Evolutionary conservation across 2,888 invertebrate genomes (phyloP), one percentile per base, ranked within the genome.

Genomic region (Timandra comae): DNA sequence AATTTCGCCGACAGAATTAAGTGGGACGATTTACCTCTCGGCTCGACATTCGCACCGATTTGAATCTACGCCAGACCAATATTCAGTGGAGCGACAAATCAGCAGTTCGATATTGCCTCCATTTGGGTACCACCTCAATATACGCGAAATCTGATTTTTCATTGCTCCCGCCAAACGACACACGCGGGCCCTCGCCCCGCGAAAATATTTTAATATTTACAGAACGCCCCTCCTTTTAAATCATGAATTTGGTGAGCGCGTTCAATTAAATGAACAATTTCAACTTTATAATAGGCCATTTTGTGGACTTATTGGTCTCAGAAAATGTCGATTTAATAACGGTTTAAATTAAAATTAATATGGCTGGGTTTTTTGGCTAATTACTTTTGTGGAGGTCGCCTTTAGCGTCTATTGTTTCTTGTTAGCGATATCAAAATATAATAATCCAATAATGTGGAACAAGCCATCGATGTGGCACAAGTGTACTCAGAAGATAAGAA

Each of bases 101-200:
- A 79, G 79, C 76, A 82, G 76, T 79, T 70, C 80, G 73, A 80
- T 81, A 82, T 82, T 82, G 78, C 80, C 82, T 81, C 79, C 75
- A 81, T 81, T 81, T 80, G 75, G 72, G 67, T 63, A 73, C 63
- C 69, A 70, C 71, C 67, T 76, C 75, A 72, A 76, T 75, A 77
- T 73, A 76, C 72, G 70, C 64, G 68, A 76, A 79, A 78, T 76
- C 61, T 44, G 69, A 77, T 79, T 80, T 78, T 78, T 76, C 68
- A 72, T 72, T 65, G 68, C 67, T 49, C 26, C 40, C 41, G 31
- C 42, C 47, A 40, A 56, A 51, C 46, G 59, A 49, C 44, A 49
- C 46, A 43, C 45, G 47, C 41, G 45, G 36, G 27, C 27, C 34
- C 21, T 10, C 23, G 30, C 27, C 37, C 22, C 30, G 25, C 16